Conservation (phyloP, 2,797 vertebrate genomes). For the Enteromius anoplus region DNA sequence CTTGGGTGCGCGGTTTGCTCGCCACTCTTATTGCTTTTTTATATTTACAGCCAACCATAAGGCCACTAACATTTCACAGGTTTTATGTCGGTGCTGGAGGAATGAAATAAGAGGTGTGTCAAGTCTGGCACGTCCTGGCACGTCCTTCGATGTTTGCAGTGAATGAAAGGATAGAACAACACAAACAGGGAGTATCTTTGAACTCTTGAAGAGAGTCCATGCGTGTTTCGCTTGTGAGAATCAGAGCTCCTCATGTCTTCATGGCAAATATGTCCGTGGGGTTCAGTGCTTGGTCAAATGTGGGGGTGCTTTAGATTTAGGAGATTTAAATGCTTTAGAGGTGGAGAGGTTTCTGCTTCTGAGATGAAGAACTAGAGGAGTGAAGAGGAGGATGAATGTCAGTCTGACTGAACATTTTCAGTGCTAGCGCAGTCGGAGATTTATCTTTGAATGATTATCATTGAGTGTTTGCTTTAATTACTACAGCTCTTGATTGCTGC, state of each 20-base stretch:
- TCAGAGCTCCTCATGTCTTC: slow-evolving; percentile 20
- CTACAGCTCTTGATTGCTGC: slow-evolving; percentile 33
- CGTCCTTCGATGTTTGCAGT: slow-evolving; percentile 2
- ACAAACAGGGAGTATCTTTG: slow-evolving; percentile 19
- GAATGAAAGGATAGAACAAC: background rate
- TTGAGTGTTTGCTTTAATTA: slow-evolving; percentile 50
- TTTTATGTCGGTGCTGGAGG: slow-evolving; percentile 36
- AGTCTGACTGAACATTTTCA: slow-evolving; percentile 52
- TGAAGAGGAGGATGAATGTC: slow-evolving; percentile 27
- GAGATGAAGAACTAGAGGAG: slow-evolving; percentile 36
- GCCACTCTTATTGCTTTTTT: slow-evolving; percentile 34
- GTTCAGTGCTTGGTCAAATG: background rate
- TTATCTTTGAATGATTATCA: slow-evolving; percentile 43
- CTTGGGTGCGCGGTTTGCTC: slow-evolving; percentile 14
- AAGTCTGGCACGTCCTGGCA: background rate
- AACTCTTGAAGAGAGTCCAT: background rate
- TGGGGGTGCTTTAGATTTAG: slow-evolving; percentile 38
- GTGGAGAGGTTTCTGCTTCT: slow-evolving; percentile 44
- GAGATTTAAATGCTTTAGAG: slow-evolving; percentile 31
- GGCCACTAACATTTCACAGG: slow-evolving; percentile 32
- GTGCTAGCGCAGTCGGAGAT: slow-evolving; percentile 48
- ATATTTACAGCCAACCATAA: slow-evolving; percentile 39
- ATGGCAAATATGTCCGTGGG: background rate
- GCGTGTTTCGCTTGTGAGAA: background rate
- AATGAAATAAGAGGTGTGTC: slow-evolving; percentile 28